A percentile compares a stretch with the other conserved stretches of the same genome.
Evolutionary conservation across 2,888 invertebrate genomes (phyloP).

Genomic region (Ophraella communa): DNA sequence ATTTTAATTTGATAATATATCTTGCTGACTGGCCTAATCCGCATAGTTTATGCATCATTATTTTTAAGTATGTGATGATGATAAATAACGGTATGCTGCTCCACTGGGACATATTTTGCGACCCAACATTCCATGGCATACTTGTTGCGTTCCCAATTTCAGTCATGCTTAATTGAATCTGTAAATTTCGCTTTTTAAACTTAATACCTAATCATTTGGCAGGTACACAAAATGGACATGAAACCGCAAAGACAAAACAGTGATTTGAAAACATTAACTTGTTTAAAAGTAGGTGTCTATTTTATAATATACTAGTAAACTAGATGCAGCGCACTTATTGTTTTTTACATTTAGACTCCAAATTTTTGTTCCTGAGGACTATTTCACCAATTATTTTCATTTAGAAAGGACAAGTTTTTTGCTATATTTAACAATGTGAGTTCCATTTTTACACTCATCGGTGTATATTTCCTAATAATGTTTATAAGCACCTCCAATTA

Average conservation of each 20-base stretch:
- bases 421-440: too few species aligned
- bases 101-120: slow-evolving; percentile 1
- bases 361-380: too few species aligned
- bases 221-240: not conserved
- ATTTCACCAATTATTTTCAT: too few species aligned
- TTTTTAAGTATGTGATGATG: not conserved
- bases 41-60: not conserved
- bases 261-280: not conserved
- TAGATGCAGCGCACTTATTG: too few species aligned
- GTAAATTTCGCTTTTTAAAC: not conserved
- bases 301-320: too few species aligned
- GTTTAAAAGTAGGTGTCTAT: not conserved
- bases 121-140: slow-evolving; percentile 1
- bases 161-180: not conserved
- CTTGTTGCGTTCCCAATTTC: not conserved
- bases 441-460: too few species aligned
- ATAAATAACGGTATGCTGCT: not conserved
- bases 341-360: too few species aligned
- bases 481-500: too few species aligned
- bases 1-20: not conserved
- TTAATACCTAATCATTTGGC: not conserved
- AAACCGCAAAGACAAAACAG: not conserved
- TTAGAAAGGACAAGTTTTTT: too few species aligned
- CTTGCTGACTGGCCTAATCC: not conserved
- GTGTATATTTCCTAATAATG: too few species aligned